Base-by-base conservation (phyloP, 2,888 invertebrate genomes). In the Sicus ferrugineus region DNA sequence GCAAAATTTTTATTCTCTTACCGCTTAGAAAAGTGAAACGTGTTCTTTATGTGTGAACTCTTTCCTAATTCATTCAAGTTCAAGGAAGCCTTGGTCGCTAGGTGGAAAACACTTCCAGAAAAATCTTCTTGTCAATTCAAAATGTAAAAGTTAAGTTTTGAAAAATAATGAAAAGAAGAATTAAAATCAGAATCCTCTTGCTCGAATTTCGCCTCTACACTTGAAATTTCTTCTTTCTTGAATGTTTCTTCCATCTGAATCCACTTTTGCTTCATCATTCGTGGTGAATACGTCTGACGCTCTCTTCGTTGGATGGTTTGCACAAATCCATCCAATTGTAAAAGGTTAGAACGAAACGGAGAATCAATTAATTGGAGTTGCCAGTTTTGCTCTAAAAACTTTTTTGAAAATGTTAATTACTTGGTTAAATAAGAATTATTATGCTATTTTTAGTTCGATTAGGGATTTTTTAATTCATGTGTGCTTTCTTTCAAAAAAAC, bases 131-230 rank as follows among this genome's bases (percentile, higher is more conserved):
- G 11, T 9, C 21, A 59, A 42, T 14, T 31, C n/a, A 23, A n/a
- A 46, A 30, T 59, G 23, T 48, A 58, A 67, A 59, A 59, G 46
- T 28, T 26, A 67, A 59, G 54, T 67, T 67, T 67, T 58, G 48
- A 59, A 59, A 56, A 67, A 67, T 59, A 59, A 67, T 67, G 46
- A 67, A 59, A 66, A 67, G n/a, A 64, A 69, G 66, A 77, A 71
- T 73, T 66, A 70, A 75, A 78, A 76, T 77, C 70, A 75, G 73
- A 74, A 71, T 74, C 72, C 73, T 68, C 71, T 72, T 75, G 73
- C 71, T 71, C 67, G 73, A 75, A 75, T 77, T 78, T 78, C 76
- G 80, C 81, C 81, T 80, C 80, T 81, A 78, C 78, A 79, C 80
- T 79, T 78, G 80, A 78, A 78, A 79, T 77, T 80, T 78, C 46